Base-by-base conservation (phyloP, 1,140 invertebrate genomes). In the Glomeris maerens region DNA sequence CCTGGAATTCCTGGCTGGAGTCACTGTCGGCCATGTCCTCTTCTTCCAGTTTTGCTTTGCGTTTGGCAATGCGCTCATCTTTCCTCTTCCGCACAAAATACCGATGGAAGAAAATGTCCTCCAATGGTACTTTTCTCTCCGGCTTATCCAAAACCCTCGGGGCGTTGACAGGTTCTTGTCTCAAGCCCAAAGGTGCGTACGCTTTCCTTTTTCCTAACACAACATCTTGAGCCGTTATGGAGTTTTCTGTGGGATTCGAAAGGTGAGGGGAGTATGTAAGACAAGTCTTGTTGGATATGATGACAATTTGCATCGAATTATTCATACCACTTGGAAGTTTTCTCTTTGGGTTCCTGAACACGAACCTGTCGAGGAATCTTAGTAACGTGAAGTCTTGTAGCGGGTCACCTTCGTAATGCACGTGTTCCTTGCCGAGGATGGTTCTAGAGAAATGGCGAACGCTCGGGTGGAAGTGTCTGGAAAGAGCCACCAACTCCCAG, bases 281-380 rank as follows among this genome's bases (percentile, higher is more conserved):
- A n/a, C n/a, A n/a, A n/a, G n/a, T n/a, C n/a, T n/a, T n/a, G n/a
- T n/a, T n/a, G n/a, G n/a, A n/a, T n/a, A n/a, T n/a, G n/a, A n/a
- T n/a, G n/a, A n/a, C n/a, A n/a, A n/a, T n/a, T n/a, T n/a, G n/a
- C n/a, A n/a, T n/a, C n/a, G n/a, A n/a, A n/a, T n/a, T n/a, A n/a
- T n/a, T n/a, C n/a, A n/a, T n/a, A n/a, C n/a, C n/a, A 46, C 55
- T 55, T 59, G 65, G 55, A 61, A 63, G 64, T 78, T 80, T 20
- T 61, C 59, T 81, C 65, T 97, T 97, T 0, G 93, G 90, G 73
- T 98, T 98, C 65, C 93, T 89, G 61, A 90, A 97, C 1, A 90
- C 87, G 66, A 95, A 97, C 49, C 91, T 74, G 62, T 98, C 92
- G 10, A 97, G 68, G 63, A 97, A 98, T 52, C 86, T 71, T 23